Base-by-base conservation (phyloP, 2,888 invertebrate genomes). In the Chelonus formosanus region DNA sequence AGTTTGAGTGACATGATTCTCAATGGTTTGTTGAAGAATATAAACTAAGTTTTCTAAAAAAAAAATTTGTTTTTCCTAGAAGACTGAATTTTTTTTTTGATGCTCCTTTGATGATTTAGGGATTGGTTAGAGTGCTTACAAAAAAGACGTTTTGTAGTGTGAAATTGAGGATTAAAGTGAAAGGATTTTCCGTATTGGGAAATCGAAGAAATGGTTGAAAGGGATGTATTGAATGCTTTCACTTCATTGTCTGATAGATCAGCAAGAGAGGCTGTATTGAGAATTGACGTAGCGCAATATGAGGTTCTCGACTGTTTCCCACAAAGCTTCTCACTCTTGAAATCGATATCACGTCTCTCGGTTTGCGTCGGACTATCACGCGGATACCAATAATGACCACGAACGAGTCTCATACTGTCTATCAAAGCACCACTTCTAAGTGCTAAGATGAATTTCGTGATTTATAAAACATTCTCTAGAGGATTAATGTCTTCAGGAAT, bases 361-460 rank as follows among this genome's bases (percentile, higher is more conserved):
- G 31, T 20, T 52, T 52, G 31, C 34, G 52, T 52, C 35, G 10
- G 47, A 48, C 47, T 6, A 47, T 58, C 48, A 48, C 20, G 34
- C 45, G 47, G 47, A 58, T 36, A 58, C 10, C 34, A 58, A 34
- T 58, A 58, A 58, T 47, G 34, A 48, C 47, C 35, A 45, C 32
- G 43, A 48, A 58, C 34, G 5, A 47, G 58, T 10, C 10, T 45
- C 10, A 10, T 58, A 5, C 36, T 34, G 35, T 10, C 20, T 32
- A 31, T 8, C 31, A 8, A 32, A 8, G 34, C 31, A 20, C 20
- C 20, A 32, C 8, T 32, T 2, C 8, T 6, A 55, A 6, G 5
- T 7, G 6, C n/a, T 31, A 4, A 6, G 7, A 58, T 54, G n/a
- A 5, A 8, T 35, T 54, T 54, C 35, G 54, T 53, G 35, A 32